These are phyloP conservation scores for Fistularia tabacaria DNA, from an alignment of 2,797 vertebrate genomes.

Conservation along the genomic window DNA sequence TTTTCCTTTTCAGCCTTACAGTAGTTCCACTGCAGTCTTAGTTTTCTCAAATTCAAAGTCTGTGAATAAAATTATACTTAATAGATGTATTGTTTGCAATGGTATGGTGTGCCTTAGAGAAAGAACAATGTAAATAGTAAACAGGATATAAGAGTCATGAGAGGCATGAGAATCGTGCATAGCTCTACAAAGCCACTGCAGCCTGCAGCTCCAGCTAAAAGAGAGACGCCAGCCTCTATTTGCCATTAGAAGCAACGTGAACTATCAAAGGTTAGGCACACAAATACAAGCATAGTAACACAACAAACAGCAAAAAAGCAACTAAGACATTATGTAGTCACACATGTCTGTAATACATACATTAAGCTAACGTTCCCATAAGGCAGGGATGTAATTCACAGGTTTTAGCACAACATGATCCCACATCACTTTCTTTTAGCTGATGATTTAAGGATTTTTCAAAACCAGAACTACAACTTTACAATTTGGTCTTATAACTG, in stretches of 20 bases:
- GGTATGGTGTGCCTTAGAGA: constrained; percentile 35
- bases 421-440: too few relatives aligned
- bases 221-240: constrained; percentile 64
- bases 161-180: constrained; percentile 61
- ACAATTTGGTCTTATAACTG: too few relatives aligned
- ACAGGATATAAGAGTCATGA: constrained; percentile 31
- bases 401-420: too few relatives aligned
- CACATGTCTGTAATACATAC: constrained; percentile 38
- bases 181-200: constrained; percentile 65
- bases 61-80: constrained; percentile 38
- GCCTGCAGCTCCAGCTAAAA: constrained; percentile 66
- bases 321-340: constrained; percentile 39
- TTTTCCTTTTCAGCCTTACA: constrained; percentile 29
- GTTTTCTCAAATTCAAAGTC: constrained; percentile 36
- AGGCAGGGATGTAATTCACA: constrained; percentile 3
- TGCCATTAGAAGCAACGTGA: constrained; percentile 39
- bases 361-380: constrained; percentile 53
- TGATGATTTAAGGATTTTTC: too few relatives aligned
- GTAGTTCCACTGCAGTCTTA: constrained; percentile 24
- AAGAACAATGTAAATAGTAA: constrained; percentile 38
- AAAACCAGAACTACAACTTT: too few relatives aligned
- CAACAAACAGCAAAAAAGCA: constrained; percentile 48
- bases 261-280: constrained; percentile 37
- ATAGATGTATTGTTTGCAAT: constrained; percentile 42
- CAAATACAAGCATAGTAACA: constrained; percentile 31